phyloP scores from a whole-genome alignment of 2,888 invertebrate genomes.

The Phortica magna region DNA sequence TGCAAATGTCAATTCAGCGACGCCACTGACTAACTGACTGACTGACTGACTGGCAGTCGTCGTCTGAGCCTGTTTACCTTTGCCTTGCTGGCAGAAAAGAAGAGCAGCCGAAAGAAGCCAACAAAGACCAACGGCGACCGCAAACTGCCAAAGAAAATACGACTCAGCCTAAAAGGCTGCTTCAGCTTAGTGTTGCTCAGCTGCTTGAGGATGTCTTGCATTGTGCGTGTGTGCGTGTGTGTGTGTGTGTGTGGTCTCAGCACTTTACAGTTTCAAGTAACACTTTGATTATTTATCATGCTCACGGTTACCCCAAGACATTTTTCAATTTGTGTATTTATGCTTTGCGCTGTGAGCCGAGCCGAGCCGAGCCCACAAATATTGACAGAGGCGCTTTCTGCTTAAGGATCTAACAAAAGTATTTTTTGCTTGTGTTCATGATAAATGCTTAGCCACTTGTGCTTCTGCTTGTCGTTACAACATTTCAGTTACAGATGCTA shows the following conservation, averaged over 20 bases:
- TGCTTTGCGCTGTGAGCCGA: slow-evolving; percentile 9
- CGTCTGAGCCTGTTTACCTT: slow-evolving; percentile 5
- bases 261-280: slow-evolving; percentile 29
- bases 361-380: background rate
- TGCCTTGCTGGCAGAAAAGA: background rate
- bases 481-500: no score
- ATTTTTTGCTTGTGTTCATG: background rate
- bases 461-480: no score
- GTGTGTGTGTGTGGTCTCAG: slow-evolving; percentile 19
- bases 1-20: slow-evolving; percentile 15
- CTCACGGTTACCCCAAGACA: slow-evolving; percentile 19
- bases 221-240: background rate
- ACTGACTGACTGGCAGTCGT: background rate
- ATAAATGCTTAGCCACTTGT: no score
- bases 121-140: background rate
- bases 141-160: background rate
- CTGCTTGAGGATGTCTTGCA: background rate
- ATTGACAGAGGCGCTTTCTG: background rate
- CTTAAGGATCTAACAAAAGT: background rate
- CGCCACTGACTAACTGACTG: background rate
- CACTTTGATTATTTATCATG: slow-evolving; percentile 40
- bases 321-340: slow-evolving; percentile 48
- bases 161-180: background rate
- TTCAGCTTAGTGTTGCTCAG: background rate
- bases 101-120: background rate